A percentile compares a stretch with the other conserved stretches of the same genome.
These are phyloP conservation scores for Diplosoma virens DNA, from an alignment of 23 tunicate genomes.

Conservation along the genomic window DNA sequence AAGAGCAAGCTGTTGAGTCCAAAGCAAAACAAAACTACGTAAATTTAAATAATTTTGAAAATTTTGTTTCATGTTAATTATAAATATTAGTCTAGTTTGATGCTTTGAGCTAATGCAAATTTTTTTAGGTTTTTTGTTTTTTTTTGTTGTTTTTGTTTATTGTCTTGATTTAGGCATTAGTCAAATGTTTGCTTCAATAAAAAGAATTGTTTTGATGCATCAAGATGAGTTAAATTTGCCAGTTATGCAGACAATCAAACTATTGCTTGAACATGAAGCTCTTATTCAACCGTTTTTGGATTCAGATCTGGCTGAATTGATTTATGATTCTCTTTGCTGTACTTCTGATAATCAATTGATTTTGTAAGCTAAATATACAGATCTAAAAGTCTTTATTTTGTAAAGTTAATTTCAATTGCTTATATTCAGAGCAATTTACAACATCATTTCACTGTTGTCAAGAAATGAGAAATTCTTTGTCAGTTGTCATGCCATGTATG, in stretches of 20 bases:
- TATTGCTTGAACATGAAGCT: neutral
- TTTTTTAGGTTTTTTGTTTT: no score
- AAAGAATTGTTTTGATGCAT: constrained; percentile 1
- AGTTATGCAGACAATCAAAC: neutral
- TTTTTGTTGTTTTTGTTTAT: no score
- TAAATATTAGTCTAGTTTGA: no score
- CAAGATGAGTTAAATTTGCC: constrained; percentile 11
- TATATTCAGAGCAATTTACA: neutral
- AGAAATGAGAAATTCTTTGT: constrained; percentile 14
- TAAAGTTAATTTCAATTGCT: neutral
- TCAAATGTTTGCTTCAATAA: constrained; percentile 13
- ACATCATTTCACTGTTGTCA: neutral
- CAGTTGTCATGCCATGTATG: constrained; percentile 36
- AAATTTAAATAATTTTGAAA: no score
- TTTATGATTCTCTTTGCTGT: constrained; percentile 7
- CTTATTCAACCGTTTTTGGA: constrained; percentile 18
- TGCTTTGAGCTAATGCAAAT: no score
- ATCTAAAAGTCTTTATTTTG: neutral
- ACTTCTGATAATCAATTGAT: constrained; percentile 4
- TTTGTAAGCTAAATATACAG: neutral
- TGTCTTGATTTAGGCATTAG: neutral
- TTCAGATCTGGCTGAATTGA: constrained; percentile 24
- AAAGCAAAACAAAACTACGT: no score
- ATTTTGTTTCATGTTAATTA: no score
- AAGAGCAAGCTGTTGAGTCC: no score